Conservation (phyloP, 2,888 invertebrate species). For the Melanophora roralis region DNA sequence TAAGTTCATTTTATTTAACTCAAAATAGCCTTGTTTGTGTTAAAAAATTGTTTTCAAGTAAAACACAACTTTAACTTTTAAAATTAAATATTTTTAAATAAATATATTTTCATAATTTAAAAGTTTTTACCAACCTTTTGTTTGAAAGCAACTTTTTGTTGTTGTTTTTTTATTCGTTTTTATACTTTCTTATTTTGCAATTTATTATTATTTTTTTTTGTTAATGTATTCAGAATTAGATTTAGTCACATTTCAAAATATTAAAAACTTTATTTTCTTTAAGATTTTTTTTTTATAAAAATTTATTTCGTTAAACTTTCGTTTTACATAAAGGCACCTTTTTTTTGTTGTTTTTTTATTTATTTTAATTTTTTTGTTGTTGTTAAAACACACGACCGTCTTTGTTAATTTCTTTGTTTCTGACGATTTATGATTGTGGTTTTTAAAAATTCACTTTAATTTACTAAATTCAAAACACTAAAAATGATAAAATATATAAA, state of each 20-base stretch:
- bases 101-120: too few relatives aligned
- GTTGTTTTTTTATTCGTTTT: constrained; percentile 10
- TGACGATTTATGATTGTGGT: background rate
- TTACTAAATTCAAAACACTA: constrained; percentile 30
- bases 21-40: too few relatives aligned
- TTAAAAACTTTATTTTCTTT: constrained; percentile 16
- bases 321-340: background rate
- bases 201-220: constrained; percentile 37
- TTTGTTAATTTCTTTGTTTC: constrained; percentile 4
- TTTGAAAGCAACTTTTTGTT: constrained; percentile 9
- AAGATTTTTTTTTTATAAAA: constrained; percentile 5
- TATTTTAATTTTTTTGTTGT: background rate
- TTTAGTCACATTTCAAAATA: constrained; percentile 60
- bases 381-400: background rate
- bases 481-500: background rate
- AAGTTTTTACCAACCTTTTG: constrained; percentile 56
- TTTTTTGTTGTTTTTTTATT: background rate
- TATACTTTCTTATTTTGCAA: background rate
- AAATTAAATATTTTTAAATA: background rate
- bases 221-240: constrained; percentile 25
- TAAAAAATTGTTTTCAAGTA: too few relatives aligned
- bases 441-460: constrained; percentile 36
- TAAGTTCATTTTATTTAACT: too few relatives aligned
- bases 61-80: constrained; percentile 45
- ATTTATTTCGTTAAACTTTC: constrained; percentile 32